Conservation (phyloP, 2,113 vertebrate species). For the Cottus gobio region DNA sequence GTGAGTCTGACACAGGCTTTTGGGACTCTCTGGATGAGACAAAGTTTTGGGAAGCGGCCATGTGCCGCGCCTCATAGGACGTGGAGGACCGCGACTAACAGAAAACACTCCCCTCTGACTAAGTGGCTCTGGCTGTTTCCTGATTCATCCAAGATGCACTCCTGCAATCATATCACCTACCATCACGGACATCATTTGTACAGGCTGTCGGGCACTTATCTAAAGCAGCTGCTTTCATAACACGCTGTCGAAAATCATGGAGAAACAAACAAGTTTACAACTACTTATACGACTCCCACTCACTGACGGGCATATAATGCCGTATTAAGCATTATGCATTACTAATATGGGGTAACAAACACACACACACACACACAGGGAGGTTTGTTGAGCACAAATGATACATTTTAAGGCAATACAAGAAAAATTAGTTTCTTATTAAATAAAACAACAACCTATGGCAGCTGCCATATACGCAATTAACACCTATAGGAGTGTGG, state of each 20-base stretch:
- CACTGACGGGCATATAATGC: background rate
- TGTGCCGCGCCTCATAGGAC: background rate
- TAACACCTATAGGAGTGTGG: background rate
- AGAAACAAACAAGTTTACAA: background rate
- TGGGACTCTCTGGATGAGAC: background rate
- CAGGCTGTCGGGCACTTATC: background rate
- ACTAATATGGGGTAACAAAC: no score
- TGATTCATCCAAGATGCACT: background rate
- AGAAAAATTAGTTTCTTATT: background rate
- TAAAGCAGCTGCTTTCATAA: constrained; percentile 1
- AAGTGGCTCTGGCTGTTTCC: constrained; percentile 1
- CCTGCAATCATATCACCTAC: background rate
- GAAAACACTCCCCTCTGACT: background rate
- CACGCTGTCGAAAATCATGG: background rate
- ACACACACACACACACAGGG: no score
- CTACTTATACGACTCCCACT: background rate
- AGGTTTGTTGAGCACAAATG: background rate
- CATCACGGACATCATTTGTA: background rate
- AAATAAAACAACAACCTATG: background rate
- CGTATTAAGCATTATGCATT: background rate
- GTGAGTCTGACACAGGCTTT: background rate
- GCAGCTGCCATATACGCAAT: background rate
- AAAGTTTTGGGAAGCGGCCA: background rate
- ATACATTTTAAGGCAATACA: background rate
- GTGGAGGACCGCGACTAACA: background rate